Evolutionary conservation across 2,888 invertebrate genomes (phyloP).

Genomic region (Drosophila anomelani): DNA sequence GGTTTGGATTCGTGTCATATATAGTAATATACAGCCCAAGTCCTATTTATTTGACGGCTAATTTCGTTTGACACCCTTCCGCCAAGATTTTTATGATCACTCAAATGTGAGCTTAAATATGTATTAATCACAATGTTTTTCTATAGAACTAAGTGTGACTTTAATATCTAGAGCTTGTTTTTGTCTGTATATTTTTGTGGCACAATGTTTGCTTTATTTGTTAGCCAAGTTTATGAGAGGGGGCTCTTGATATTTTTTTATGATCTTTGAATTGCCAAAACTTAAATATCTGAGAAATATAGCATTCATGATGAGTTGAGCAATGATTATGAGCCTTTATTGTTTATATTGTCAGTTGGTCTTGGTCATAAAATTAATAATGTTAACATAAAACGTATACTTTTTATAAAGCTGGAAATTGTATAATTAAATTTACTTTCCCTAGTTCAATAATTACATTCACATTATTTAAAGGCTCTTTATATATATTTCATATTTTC

Average conservation of each 20-base stretch:
- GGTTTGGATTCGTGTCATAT: conserved; percentile 19
- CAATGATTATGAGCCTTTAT: neutral
- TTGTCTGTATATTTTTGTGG: neutral
- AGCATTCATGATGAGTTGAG: conserved; percentile 5
- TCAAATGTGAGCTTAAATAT: conserved; percentile 56
- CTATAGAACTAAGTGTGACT: conserved; percentile 26
- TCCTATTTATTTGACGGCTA: conserved; percentile 33
- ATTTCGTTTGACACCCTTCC: conserved; percentile 40
- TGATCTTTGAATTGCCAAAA: conserved; percentile 1
- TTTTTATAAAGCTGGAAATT: neutral
- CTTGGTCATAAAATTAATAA: neutral
- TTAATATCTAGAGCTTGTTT: neutral
- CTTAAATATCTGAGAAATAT: neutral
- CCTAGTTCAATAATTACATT: neutral
- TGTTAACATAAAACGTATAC: neutral
- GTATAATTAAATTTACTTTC: neutral
- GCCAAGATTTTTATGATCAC: conserved; percentile 45
- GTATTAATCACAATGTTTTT: conserved; percentile 20
- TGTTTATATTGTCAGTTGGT: conserved; percentile 1
- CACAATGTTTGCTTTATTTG: conserved; percentile 2
- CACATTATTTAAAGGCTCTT: neutral
- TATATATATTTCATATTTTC: no score
- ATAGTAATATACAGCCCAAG: conserved; percentile 8
- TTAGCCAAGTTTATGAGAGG: conserved; percentile 7
- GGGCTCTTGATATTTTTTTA: neutral